Evolutionary conservation across 2,888 invertebrate species (phyloP).

Genomic region (Hydroisotoma schaefferi): DNA sequence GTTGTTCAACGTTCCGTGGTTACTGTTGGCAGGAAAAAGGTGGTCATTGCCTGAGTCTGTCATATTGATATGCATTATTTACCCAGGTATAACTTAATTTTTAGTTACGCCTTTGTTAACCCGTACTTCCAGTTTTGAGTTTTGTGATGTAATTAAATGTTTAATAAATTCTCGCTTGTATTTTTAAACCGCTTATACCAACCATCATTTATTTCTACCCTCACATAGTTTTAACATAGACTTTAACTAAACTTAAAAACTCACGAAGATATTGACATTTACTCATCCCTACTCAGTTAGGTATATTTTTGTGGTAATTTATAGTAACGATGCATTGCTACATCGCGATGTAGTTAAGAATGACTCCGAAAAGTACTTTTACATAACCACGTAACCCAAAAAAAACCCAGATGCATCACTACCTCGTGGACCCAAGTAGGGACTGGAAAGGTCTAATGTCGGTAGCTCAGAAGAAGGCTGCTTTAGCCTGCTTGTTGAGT

Average conservation of each 20-base stretch:
- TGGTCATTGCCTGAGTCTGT: slow-evolving; percentile 99
- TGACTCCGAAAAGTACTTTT: too few species aligned
- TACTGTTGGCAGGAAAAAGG: slow-evolving; percentile 96
- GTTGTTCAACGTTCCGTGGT: slow-evolving; percentile 95
- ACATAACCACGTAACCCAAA: not conserved
- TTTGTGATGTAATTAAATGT: too few species aligned
- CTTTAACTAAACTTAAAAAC: too few species aligned
- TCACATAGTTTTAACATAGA: not conserved
- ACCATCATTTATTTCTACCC: too few species aligned
- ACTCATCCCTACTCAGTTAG: too few species aligned
- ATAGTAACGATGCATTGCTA: too few species aligned
- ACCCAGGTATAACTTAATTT: slow-evolving; percentile 76
- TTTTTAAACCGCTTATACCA: too few species aligned
- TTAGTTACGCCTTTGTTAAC: slow-evolving; percentile 8
- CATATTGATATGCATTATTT: slow-evolving; percentile 96
- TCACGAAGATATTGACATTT: too few species aligned
- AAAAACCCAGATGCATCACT: slow-evolving; percentile 60
- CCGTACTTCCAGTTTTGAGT: too few species aligned
- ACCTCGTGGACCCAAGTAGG: slow-evolving; percentile 65
- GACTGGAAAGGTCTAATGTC: slow-evolving; percentile 79
- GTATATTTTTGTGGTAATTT: too few species aligned
- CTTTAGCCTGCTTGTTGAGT: slow-evolving; percentile 92
- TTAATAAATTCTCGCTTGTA: too few species aligned
- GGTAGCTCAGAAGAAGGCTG: slow-evolving; percentile 86
- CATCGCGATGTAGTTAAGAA: too few species aligned